Evolutionary conservation across 2,113 vertebrate genomes (phyloP).

Genomic region (Halichoeres trimaculatus): DNA sequence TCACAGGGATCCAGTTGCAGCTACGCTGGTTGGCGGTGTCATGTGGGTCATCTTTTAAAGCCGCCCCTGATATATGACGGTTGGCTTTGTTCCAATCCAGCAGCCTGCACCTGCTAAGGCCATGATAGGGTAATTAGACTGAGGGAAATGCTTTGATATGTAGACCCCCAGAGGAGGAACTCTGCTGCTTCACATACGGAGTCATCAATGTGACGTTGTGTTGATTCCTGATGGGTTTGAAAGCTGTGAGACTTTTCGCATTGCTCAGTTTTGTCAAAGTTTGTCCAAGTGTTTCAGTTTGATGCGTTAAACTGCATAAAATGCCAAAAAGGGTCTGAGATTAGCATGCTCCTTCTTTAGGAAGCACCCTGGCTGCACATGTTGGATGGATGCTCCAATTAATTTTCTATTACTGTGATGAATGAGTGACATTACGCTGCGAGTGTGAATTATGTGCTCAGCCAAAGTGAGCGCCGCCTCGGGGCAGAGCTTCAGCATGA

Average conservation of each 20-base stretch:
- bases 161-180: constrained; percentile 17
- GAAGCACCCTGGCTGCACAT: neutral
- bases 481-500: constrained; percentile 14
- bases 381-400: constrained; percentile 24
- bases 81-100: constrained; percentile 71
- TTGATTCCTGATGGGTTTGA: constrained; percentile 3
- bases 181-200: neutral
- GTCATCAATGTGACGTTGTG: neutral
- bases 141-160: constrained; percentile 57
- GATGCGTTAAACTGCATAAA: neutral
- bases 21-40: constrained; percentile 52
- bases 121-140: constrained; percentile 57
- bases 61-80: constrained; percentile 64
- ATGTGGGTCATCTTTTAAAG: constrained; percentile 66
- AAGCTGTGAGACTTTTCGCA: neutral
- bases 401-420: constrained; percentile 33
- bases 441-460: constrained; percentile 33
- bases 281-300: neutral
- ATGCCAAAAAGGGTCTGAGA: neutral
- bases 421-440: constrained; percentile 23
- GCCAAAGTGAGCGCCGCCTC: constrained; percentile 43
- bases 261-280: neutral
- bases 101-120: constrained; percentile 62
- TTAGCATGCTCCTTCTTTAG: neutral
- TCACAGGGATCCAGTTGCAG: constrained; percentile 56